phyloP scores from a whole-genome alignment of 2,797 vertebrate species.

The Sarcoramphus papa region DNA sequence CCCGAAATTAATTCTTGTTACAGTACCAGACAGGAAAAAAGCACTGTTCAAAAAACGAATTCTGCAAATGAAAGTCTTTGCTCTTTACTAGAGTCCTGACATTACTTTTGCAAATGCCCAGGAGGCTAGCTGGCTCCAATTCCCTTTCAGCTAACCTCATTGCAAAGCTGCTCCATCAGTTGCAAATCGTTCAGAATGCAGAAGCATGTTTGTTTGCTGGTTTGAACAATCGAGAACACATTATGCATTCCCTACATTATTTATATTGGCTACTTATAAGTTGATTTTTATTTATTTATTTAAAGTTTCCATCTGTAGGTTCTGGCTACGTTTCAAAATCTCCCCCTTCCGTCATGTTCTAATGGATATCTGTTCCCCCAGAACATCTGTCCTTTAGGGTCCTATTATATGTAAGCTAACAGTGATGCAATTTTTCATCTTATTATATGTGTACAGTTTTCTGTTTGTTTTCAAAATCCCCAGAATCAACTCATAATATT shows the following conservation, averaged over 20 bases:
- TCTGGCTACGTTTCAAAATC: neutral
- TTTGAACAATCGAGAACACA: neutral
- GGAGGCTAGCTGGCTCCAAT: neutral
- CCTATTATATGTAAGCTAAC: neutral
- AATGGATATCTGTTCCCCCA: neutral
- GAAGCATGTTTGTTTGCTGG: neutral
- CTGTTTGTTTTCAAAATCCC: neutral
- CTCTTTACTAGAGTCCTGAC: neutral
- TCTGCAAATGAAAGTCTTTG: neutral
- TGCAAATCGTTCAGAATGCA: neutral
- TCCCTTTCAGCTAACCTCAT: neutral
- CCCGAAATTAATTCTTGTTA: neutral
- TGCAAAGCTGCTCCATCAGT: neutral
- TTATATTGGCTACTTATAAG: neutral
- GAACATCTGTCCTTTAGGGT: neutral
- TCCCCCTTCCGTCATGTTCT: neutral
- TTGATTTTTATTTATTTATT: neutral
- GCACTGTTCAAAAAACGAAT: neutral
- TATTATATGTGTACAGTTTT: neutral
- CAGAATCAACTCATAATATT: neutral
- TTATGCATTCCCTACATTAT: neutral
- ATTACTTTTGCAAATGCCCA: neutral
- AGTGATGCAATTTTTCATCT: neutral
- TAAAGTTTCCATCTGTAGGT: conserved; percentile 9
- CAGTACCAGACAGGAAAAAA: neutral